These are phyloP conservation scores for Oreochromis niloticus DNA, from an alignment of 2,113 vertebrate genomes.

Conservation along the genomic window DNA sequence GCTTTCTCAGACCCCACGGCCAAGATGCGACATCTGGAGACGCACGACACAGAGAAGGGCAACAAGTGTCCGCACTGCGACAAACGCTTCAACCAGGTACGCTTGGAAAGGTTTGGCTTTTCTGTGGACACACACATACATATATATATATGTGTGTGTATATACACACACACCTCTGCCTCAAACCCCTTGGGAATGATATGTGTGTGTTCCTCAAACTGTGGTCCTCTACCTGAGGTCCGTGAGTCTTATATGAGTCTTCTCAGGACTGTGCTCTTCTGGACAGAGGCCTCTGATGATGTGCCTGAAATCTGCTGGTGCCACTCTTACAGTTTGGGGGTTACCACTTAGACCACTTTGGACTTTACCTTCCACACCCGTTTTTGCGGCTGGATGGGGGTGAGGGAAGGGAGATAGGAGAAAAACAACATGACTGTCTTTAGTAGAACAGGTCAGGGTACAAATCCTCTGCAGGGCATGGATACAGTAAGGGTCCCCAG, in stretches of 20 bases:
- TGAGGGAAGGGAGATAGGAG: not conserved
- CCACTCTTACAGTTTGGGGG: not conserved
- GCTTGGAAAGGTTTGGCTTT: not conserved
- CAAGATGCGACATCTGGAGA: constrained; percentile 97
- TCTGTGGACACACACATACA: not conserved
- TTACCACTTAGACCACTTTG: not conserved
- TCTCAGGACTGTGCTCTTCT: not conserved
- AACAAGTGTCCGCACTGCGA: constrained; percentile 96
- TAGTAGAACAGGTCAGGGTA: not conserved
- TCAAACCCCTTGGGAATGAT: too few relatives aligned
- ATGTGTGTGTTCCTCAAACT: not conserved
- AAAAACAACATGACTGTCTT: not conserved
- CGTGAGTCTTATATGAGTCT: not conserved
- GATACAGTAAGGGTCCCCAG: not conserved
- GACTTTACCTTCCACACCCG: not conserved
- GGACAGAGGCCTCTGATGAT: not conserved
- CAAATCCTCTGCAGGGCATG: not conserved
- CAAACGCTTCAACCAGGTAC: constrained; percentile 96
- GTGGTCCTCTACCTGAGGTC: not conserved
- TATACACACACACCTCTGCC: not conserved
- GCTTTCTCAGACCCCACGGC: constrained; percentile 96
- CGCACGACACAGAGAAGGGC: constrained; percentile 91
- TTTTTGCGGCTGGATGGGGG: not conserved
- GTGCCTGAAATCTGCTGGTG: not conserved
- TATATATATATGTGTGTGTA: not conserved